Percentiles rank a stretch among this genome's conserved stretches.
phyloP scores from a whole-genome alignment of 2,888 invertebrate genomes.

The Phaedon cochleariae region DNA sequence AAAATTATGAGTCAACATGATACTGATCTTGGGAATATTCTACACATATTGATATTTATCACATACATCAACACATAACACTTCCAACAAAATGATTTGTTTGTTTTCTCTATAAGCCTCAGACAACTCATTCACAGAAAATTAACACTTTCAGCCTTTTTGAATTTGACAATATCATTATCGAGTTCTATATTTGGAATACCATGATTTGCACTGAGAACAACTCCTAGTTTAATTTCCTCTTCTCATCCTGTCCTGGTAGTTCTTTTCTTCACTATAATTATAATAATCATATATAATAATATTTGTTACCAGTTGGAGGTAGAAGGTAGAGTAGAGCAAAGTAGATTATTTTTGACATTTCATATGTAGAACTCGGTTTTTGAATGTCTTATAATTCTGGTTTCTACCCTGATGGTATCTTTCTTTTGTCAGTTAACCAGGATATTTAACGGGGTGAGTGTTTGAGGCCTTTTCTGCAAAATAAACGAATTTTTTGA shows the following conservation, averaged over 20 bases:
- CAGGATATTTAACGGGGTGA: slow-evolving; percentile 35
- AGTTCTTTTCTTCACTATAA: too few relatives aligned
- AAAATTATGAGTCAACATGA: too few relatives aligned
- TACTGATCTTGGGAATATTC: too few relatives aligned
- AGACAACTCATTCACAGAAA: background rate
- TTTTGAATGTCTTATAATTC: background rate
- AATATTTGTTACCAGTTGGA: too few relatives aligned
- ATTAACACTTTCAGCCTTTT: background rate
- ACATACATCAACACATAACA: background rate
- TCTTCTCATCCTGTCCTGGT: background rate
- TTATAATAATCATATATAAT: too few relatives aligned
- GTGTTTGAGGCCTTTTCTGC: slow-evolving; percentile 29
- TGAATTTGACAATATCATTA: background rate
- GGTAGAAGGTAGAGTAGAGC: background rate
- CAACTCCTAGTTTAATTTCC: background rate
- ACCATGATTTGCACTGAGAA: background rate
- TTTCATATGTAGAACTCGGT: background rate
- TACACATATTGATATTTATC: too few relatives aligned
- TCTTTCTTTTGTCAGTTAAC: slow-evolving; percentile 37
- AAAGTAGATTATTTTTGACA: background rate
- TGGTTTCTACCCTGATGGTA: slow-evolving; percentile 3
- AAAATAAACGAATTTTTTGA: background rate
- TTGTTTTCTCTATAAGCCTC: background rate
- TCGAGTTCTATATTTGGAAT: background rate
- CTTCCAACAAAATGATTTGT: too few relatives aligned